These are phyloP conservation scores for Plectus sambesii DNA, from an alignment of 1,140 invertebrate genomes.

Conservation along the genomic window DNA sequence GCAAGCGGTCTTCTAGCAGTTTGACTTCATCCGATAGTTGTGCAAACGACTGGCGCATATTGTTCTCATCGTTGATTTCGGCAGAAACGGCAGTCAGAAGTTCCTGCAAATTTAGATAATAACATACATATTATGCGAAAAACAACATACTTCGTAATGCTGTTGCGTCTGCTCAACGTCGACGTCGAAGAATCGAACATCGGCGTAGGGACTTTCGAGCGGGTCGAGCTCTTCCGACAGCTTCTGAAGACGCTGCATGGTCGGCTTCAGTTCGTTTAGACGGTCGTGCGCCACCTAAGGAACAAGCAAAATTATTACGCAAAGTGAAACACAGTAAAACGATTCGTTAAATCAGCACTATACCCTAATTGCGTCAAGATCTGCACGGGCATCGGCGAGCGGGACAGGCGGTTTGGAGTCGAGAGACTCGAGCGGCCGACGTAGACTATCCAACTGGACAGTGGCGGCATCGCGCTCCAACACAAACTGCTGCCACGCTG, in stretches of 20 bases:
- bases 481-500: slow-evolving; percentile 32
- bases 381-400: slow-evolving; percentile 19
- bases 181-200: slow-evolving; percentile 24
- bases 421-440: slow-evolving; percentile 21
- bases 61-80: slow-evolving; percentile 22
- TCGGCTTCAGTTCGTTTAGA: slow-evolving; percentile 17
- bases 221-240: slow-evolving; percentile 24
- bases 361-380: too few relatives aligned
- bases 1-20: too few relatives aligned
- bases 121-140: too few relatives aligned
- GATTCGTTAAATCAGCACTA: too few relatives aligned
- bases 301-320: too few relatives aligned
- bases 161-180: slow-evolving; percentile 19
- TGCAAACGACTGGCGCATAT: slow-evolving; percentile 9
- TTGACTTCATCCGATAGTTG: slow-evolving; percentile 16
- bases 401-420: slow-evolving; percentile 20
- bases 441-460: slow-evolving; percentile 23
- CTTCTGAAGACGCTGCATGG: slow-evolving; percentile 25
- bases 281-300: slow-evolving; percentile 17
- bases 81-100: slow-evolving; percentile 16
- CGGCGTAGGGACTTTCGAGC: slow-evolving; percentile 21
- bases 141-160: slow-evolving; percentile 21
- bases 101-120: too few relatives aligned
- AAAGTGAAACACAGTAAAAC: too few relatives aligned
- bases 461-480: slow-evolving; percentile 17